Conservation (phyloP, 2,797 vertebrate species). For the Acrocephalus scirpaceus region DNA sequence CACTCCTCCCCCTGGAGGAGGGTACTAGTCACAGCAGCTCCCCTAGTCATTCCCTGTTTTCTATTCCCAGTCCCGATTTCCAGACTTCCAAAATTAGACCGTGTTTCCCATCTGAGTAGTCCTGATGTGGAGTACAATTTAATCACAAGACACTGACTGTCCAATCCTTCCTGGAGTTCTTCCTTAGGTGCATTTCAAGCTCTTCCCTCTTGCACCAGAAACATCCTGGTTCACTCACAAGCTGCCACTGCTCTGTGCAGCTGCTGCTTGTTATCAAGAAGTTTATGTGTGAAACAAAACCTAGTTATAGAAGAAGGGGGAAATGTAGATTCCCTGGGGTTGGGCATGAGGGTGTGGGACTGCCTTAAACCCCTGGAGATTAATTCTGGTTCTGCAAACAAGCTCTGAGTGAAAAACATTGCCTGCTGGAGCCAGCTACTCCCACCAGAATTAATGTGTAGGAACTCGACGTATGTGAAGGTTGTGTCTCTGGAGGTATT, state of each 20-base stretch:
- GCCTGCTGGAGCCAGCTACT: not conserved
- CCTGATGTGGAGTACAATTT: not conserved
- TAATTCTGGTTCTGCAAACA: not conserved
- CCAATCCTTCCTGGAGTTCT: not conserved
- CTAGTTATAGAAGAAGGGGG: not conserved
- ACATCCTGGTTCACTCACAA: not conserved
- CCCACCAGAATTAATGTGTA: not conserved
- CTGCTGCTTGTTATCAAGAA: not conserved
- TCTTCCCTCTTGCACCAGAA: not conserved
- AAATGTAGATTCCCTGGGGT: not conserved
- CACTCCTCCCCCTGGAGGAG: not conserved
- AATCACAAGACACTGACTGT: not conserved
- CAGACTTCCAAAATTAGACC: not conserved
- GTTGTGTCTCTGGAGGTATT: not conserved
- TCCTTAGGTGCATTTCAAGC: not conserved
- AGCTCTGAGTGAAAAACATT: not conserved
- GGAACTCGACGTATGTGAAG: rapidly evolving
- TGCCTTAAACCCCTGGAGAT: not conserved
- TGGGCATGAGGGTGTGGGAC: not conserved
- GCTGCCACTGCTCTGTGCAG: not conserved
- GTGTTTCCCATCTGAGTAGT: not conserved
- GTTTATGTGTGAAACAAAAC: not conserved
- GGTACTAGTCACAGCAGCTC: not conserved
- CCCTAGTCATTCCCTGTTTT: not conserved
- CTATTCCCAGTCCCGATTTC: not conserved